Evolutionary conservation across 2,113 vertebrate species (phyloP), one percentile per base, ranked within the genome.

Genomic region (Balaeniceps rex): DNA sequence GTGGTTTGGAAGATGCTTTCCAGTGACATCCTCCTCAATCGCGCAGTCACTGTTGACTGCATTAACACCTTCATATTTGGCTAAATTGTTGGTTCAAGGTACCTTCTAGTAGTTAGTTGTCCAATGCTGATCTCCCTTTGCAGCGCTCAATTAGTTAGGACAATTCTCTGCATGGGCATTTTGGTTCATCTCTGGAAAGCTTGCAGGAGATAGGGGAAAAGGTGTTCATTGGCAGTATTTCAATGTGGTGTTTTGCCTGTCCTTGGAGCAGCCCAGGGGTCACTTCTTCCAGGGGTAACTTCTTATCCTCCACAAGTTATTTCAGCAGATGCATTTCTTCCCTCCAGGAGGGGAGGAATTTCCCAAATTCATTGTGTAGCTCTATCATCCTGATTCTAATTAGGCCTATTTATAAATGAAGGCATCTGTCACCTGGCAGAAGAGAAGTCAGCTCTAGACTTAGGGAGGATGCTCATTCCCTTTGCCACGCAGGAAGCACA

Each of bases 1-100:
- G 82, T 70, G 87, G 84, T 90, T 83, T 91, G 64, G 78, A 63
- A 88, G 75, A 93, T 81, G 60, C 31, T 90, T 93, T 94, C 89
- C 91, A 95, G 87, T 95, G 71, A 60, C 66, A 74, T n/a, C 44
- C 36, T 92, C 33, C 42, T 63, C n/a, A 33, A 6, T n/a, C 34
- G 28, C 11, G 31, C 65, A 49, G 54, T 49, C 80, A 66, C 78
- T 91, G 38, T 21, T 83, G 58, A n/a, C 84, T 68, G 47, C 76
- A 19, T 60, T 81, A 95, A 58, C 79, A 55, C 76, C 71, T 90
- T 81, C 36, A 6, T 51, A 76, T 91, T 91, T 91, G 91, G 93
- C 38, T 47, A 75, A 87, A 76, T 34, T 61, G 5, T 33, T 89
- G 40, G 3, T 54, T 77, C 78, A n/a, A 64, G 46, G 70, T 38